phyloP scores from a whole-genome alignment of 30 jellyfish, hydroid and myxozoan genomes.

The Cassiopea xamachana region DNA sequence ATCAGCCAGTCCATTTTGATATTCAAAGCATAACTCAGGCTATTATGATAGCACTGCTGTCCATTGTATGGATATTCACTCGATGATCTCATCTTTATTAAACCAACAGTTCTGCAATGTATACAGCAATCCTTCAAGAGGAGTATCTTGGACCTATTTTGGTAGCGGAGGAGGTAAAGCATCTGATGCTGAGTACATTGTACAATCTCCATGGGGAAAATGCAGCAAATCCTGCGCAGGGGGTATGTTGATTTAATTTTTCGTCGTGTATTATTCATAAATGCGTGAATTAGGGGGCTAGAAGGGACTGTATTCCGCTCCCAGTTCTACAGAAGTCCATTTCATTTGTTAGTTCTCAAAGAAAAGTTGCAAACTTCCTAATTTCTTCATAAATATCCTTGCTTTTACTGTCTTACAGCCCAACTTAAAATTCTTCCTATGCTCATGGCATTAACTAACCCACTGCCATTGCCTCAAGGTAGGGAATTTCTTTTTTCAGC shows the following conservation, averaged over 20 bases:
- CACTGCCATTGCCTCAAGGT: background rate
- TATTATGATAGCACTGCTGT: background rate
- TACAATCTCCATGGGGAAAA: constrained; percentile 54
- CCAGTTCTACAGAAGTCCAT: too few species aligned
- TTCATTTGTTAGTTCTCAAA: too few species aligned
- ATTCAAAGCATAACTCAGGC: background rate
- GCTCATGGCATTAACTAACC: too few species aligned
- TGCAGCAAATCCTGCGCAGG: constrained; percentile 90
- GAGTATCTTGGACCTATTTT: constrained; percentile 40
- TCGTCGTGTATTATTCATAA: too few species aligned
- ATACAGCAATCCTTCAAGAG: constrained; percentile 13
- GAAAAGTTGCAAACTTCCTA: too few species aligned
- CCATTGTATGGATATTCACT: too few species aligned
- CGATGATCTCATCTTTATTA: background rate
- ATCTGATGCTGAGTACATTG: constrained; percentile 15
- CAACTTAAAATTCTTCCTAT: too few species aligned
- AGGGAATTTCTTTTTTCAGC: background rate
- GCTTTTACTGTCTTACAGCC: too few species aligned
- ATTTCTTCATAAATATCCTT: too few species aligned
- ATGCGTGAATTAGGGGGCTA: too few species aligned
- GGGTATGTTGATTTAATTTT: constrained; percentile 47
- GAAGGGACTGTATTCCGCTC: too few species aligned
- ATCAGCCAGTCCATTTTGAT: too few species aligned
- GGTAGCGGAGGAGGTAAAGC: background rate
- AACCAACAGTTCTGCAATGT: constrained; percentile 18